Evolutionary conservation across 2,797 vertebrate genomes (phyloP), one percentile per base, ranked within the genome.

Genomic region (Pantherophis vulpinus): DNA sequence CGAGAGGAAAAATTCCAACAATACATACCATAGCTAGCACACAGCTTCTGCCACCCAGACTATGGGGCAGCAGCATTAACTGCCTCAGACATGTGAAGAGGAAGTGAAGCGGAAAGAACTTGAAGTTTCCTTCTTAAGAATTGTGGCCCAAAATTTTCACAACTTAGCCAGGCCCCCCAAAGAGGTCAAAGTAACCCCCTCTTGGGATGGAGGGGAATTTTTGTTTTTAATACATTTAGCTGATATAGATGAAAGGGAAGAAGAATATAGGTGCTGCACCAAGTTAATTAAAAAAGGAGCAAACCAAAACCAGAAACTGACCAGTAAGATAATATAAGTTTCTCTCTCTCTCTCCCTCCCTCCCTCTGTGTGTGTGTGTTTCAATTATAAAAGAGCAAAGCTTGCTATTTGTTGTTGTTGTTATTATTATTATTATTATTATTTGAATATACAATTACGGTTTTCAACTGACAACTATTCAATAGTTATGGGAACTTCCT

Each of bases 1-100:
- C 97, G 97, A 97, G 97, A 98, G 97, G 98, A 97, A 96, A 98
- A 97, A 96, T 95, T 91, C 95, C 97, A 97, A 98, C 98, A 97
- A 98, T 97, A 93, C 91, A 96, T 94, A 93, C 96, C 96, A 96
- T 94, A 95, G 97, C 95, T 94, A 98, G 96, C 96, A 95, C 95
- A 89, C 95, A 95, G 96, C 96, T 95, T 96, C 95, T 97, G 95
- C 97, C 96, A 96, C 37, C 93, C 96, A 96, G 95, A 97, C 97
- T 95, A 93, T 96, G 96, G 96, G 96, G 95, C 96, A 96, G 97
- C 97, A 94, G 97, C 97, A 92, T 95, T 97, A 97, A 98, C 97
- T 96, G 97, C 97, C 97, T 97, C 96, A 96, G 95, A 97, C 97
- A 97, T 97, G 97, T 97, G 98, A 98, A 97, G 98, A 96, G 95